Evolutionary conservation across 2,888 invertebrate genomes (phyloP).

Genomic region (Protophormia terraenovae): DNA sequence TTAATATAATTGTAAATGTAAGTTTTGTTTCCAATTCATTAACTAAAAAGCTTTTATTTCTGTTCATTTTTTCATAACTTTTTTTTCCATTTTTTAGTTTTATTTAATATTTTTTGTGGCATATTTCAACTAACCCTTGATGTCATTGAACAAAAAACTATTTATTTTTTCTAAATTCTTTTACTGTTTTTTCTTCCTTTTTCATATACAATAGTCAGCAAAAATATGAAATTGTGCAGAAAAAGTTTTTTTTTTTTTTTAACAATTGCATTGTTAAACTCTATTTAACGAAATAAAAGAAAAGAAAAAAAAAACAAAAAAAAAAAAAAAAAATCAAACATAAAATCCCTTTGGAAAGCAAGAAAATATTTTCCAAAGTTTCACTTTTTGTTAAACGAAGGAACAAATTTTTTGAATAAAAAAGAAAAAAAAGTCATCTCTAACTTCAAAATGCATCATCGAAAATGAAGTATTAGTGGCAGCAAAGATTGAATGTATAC

Average conservation of each 20-base stretch:
- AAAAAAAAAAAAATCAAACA: neutral
- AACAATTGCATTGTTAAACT: constrained; percentile 67
- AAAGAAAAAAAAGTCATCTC: constrained; percentile 15
- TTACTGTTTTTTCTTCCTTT: constrained; percentile 6
- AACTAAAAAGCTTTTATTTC: constrained; percentile 38
- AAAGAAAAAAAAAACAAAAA: neutral
- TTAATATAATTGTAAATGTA: neutral
- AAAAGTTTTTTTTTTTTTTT: constrained; percentile 20
- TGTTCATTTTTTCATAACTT: constrained; percentile 6
- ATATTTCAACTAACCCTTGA: neutral
- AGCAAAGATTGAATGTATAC: neutral
- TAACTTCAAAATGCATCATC: constrained; percentile 33
- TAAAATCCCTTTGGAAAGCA: constrained; percentile 22
- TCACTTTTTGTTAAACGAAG: constrained; percentile 62
- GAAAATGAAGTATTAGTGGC: constrained; percentile 33
- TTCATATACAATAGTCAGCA: neutral
- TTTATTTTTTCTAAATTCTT: neutral
- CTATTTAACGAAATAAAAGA: constrained; percentile 60
- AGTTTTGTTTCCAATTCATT: constrained; percentile 53
- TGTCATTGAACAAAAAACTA: neutral
- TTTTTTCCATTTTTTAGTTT: neutral
- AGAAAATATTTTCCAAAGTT: constrained; percentile 59
- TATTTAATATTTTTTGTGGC: constrained; percentile 10
- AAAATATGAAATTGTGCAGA: constrained; percentile 65
- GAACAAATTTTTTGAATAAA: neutral